Evolutionary conservation across 1,140 invertebrate species (phyloP).

Genomic region (Globodera ellingtonae): DNA sequence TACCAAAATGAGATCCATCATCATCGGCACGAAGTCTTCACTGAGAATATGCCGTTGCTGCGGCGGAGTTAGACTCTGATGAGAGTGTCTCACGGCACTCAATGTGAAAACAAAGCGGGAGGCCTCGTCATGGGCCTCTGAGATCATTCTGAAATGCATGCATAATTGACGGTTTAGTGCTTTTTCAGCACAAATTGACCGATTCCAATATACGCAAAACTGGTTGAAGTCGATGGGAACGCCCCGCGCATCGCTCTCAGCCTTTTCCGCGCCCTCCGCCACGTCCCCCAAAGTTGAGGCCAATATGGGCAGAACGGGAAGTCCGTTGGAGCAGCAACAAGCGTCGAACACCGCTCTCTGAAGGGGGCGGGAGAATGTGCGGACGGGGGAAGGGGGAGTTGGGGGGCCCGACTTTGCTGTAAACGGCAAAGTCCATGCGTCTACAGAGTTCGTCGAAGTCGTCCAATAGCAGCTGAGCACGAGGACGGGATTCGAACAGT

Average conservation of each 20-base stretch:
- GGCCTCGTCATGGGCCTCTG: conserved; percentile 79
- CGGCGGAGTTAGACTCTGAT: conserved; percentile 52
- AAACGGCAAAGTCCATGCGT: conserved; percentile 43
- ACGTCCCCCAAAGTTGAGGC: conserved; percentile 1
- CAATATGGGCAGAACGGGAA: conserved; percentile 2
- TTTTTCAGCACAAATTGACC: conserved; percentile 59
- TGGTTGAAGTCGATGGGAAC: conserved; percentile 49
- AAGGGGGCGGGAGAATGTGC: neutral
- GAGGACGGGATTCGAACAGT: conserved; percentile 25
- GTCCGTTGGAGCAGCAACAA: conserved; percentile 44
- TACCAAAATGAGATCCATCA: conserved; percentile 89
- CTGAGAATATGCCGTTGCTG: conserved; percentile 68
- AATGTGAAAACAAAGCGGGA: conserved; percentile 86
- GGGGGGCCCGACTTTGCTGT: conserved; percentile 30
- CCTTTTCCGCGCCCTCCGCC: neutral
- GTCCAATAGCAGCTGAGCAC: conserved; percentile 19
- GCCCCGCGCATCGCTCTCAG: neutral
- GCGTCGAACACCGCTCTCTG: conserved; percentile 48
- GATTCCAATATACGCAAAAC: conserved; percentile 56
- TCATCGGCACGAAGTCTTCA: conserved; percentile 80
- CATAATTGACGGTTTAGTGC: neutral
- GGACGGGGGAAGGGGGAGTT: neutral
- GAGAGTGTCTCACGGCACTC: conserved; percentile 53
- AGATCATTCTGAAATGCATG: conserved; percentile 41
- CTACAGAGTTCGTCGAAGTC: conserved; percentile 48